Base-by-base conservation (phyloP, 2,113 vertebrate species). In the Peucedramus taeniatus region DNA sequence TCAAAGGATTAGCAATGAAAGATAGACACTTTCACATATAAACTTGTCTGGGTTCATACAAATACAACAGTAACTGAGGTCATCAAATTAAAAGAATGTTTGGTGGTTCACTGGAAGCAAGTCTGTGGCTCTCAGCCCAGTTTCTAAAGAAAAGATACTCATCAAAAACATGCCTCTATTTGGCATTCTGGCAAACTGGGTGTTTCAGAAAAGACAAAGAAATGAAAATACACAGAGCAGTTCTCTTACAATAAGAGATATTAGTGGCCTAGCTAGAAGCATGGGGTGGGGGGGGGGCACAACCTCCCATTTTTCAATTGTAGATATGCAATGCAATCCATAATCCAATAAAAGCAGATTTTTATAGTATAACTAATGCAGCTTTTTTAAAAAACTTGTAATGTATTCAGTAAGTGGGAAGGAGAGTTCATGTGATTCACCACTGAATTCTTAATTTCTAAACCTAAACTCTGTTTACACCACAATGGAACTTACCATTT, bases 91-190 rank as follows among this genome's bases (percentile, higher is more conserved):
- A 92, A 93, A 94, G 94, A 83, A 87, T 60, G 89, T 70, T 92
- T 91, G 39, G 80, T 91, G 24, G 45, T 89, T 97, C 89, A 81
- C 68, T 95, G 87, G 85, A 93, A 96, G 82, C 35, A 83, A 90
- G 79, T 51, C 49, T 74, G 35, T 95, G 95, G 95, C 94, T 49
- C 56, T 78, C 79, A 86, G 82, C 94, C 95, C 90, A 71, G 85
- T 92, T 95, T 91, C 82, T 92, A 66, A 63, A 96, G 92, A 95
- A 96, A 83, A 90, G 68, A 85, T 68, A 91, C 64, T 90, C 66
- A 86, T 72, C 21, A 70, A 60, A 94, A 95, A 39, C 93, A 96
- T 83, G 90, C 59, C 90, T 96, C 90, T 94, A 94, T 96, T 94
- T 95, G 95, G 96, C 75, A 13, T 90, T 91, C 49, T 70, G 71